phyloP scores from a whole-genome alignment of 2,888 invertebrate genomes.

The Antitype chi region DNA sequence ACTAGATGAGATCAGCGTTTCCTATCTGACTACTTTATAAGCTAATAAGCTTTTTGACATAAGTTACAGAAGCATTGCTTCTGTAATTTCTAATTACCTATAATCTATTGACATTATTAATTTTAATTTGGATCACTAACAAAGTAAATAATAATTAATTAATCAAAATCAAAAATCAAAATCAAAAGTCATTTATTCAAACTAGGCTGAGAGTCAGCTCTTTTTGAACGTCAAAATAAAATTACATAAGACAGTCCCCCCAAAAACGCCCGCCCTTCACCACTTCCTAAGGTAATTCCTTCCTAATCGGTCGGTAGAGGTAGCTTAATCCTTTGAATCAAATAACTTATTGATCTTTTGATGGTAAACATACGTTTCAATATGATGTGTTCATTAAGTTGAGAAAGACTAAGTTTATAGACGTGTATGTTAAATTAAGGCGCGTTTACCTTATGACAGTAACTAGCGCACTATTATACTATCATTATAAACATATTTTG shows the following conservation, averaged over 20 bases:
- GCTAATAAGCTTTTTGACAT: no score
- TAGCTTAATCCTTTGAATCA: constrained; percentile 8
- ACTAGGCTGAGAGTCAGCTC: no score
- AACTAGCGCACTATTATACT: neutral
- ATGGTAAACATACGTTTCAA: constrained; percentile 13
- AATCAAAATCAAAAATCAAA: no score
- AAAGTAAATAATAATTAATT: constrained; percentile 1
- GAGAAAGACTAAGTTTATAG: constrained; percentile 2
- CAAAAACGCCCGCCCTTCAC: no score
- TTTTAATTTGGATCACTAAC: neutral
- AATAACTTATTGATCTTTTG: constrained; percentile 11
- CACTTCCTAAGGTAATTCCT: no score
- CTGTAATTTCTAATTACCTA: no score
- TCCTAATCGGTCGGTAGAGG: neutral
- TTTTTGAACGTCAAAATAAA: no score
- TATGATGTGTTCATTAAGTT: constrained; percentile 8
- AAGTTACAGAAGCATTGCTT: neutral
- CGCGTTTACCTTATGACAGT: neutral
- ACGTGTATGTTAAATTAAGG: neutral
- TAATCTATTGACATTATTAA: neutral
- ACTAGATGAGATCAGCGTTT: no score
- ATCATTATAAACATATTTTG: constrained; percentile 7
- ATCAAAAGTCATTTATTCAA: no score
- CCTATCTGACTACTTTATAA: no score
- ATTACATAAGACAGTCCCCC: no score